Evolutionary conservation across 2,113 vertebrate genomes (phyloP).

Genomic region (Fregata magnificens): DNA sequence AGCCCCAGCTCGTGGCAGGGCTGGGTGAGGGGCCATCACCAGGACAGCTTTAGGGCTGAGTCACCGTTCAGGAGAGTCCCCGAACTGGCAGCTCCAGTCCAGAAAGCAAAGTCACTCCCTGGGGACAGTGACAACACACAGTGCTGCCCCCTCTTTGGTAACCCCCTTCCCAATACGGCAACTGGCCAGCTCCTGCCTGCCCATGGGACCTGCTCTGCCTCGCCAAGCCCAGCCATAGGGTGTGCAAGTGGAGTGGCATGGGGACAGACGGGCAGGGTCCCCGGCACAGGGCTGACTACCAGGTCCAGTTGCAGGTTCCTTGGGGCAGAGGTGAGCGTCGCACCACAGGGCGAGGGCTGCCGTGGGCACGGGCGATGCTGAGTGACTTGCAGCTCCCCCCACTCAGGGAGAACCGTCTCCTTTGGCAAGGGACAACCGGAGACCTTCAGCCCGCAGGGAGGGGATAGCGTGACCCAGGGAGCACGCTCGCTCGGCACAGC

Average conservation of each 20-base stretch:
- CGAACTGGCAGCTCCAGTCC: too few relatives aligned
- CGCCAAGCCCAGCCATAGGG: neutral
- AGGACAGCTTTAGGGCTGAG: neutral
- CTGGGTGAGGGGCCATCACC: neutral
- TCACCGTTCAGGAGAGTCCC: neutral
- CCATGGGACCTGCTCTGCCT: neutral
- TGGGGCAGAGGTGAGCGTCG: accelerated
- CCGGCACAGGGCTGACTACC: neutral
- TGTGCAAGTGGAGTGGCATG: neutral
- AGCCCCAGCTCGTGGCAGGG: neutral
- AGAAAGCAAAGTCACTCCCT: neutral
- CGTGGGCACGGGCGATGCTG: neutral
- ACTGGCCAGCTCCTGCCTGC: neutral
- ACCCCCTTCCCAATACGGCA: neutral
- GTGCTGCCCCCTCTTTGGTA: neutral
- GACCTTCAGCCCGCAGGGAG: neutral
- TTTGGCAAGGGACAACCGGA: neutral
- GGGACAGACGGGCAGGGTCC: neutral
- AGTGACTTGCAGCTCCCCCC: neutral
- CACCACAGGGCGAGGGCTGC: neutral
- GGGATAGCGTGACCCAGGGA: neutral
- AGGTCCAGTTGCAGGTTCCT: neutral
- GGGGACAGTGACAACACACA: neutral
- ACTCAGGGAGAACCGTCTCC: neutral
- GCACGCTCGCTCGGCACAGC: accelerated